phyloP scores from a whole-genome alignment of 1,140 invertebrate species.

The Sitophilus oryzae region DNA sequence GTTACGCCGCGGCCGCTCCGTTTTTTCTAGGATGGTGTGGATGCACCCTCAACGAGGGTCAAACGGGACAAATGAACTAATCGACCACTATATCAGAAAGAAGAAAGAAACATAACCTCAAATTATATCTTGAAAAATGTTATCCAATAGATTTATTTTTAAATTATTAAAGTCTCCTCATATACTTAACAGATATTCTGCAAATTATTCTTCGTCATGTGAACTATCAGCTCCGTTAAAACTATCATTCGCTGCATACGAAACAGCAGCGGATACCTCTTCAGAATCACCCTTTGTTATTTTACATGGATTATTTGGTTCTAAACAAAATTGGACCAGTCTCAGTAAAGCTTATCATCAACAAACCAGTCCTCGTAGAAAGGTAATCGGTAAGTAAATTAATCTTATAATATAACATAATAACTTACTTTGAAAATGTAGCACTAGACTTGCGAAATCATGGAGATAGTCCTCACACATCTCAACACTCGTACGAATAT shows the following conservation, averaged over 20 bases:
- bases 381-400: slow-evolving; percentile 54
- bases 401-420: not conserved
- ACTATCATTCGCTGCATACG: slow-evolving; percentile 54
- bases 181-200: no score
- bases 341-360: slow-evolving; percentile 67
- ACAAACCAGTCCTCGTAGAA: slow-evolving; percentile 51
- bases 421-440: not conserved
- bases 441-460: slow-evolving; percentile 85
- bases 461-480: slow-evolving; percentile 77
- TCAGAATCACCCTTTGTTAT: slow-evolving; percentile 62
- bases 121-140: no score
- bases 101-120: no score
- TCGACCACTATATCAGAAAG: no score
- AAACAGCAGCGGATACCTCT: slow-evolving; percentile 42
- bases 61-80: no score
- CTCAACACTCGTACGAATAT: slow-evolving; percentile 61
- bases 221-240: slow-evolving; percentile 45
- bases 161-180: no score
- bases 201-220: not conserved
- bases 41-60: no score
- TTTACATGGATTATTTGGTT: slow-evolving; percentile 81
- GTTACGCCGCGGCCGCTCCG: no score
- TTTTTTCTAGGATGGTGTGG: no score
- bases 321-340: slow-evolving; percentile 78
- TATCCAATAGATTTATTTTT: no score